Percentiles rank a stretch among this genome's conserved stretches.
phyloP scores from a whole-genome alignment of 2,113 vertebrate genomes.

The Lycocorax pyrrhopterus region DNA sequence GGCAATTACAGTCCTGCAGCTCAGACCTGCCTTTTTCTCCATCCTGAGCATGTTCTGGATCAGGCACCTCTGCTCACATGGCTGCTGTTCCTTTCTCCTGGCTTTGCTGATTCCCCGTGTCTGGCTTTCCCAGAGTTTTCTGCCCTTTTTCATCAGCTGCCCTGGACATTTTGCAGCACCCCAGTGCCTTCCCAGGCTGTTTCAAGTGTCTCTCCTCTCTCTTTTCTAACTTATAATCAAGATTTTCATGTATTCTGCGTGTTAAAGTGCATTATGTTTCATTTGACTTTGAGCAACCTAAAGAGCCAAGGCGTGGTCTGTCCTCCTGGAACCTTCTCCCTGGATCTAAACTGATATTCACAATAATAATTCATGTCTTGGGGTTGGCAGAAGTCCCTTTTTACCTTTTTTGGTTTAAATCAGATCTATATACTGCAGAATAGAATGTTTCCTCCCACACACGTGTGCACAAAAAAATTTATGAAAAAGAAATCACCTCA shows the following conservation, averaged over 20 bases:
- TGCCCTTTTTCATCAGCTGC: background rate
- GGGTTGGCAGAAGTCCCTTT: background rate
- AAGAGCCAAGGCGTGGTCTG: background rate
- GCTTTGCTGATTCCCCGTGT: background rate
- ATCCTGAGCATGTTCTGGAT: background rate
- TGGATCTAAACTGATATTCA: background rate
- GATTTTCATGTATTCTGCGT: background rate
- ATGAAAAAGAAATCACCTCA: background rate
- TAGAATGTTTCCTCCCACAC: background rate
- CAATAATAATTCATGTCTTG: background rate
- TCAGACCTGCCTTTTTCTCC: background rate
- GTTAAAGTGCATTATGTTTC: background rate
- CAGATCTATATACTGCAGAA: background rate
- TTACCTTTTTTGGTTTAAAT: background rate
- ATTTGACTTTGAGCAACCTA: background rate
- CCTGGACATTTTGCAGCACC: background rate
- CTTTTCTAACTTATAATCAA: background rate
- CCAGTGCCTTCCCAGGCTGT: background rate
- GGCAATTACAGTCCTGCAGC: background rate
- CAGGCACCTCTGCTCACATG: background rate
- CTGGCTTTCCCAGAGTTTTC: background rate
- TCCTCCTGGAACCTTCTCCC: background rate
- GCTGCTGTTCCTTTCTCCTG: background rate
- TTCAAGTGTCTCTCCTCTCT: background rate
- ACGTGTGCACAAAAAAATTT: fast-evolving